Base-by-base conservation (phyloP, 2,888 invertebrate genomes). In the Drosophila histrio region DNA sequence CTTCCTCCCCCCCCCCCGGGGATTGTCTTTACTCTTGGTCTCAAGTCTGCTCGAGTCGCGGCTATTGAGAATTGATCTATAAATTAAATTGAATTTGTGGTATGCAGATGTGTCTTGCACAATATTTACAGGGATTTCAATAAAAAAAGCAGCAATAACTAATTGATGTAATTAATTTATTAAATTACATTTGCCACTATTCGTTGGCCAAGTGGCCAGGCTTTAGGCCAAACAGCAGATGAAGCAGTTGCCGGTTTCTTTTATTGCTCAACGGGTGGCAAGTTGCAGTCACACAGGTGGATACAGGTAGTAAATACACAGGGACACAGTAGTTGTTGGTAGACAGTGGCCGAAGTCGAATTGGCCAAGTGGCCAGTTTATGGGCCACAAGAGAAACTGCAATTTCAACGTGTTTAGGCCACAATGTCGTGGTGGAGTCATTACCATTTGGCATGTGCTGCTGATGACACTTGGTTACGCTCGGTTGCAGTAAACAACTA, bases 131-230 rank as follows among this genome's bases (percentile, higher is more conserved):
- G 49, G 56, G 60, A 62, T 67, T 87, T 72, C 78, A 76, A 78
- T 84, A 62, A 73, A 83, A 77, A 69, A 70, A n/a, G n/a, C n/a
- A n/a, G 69, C 64, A 54, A 39, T 58, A 73, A 68, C 72, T 80
- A 84, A 87, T 87, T 87, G 87, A 59, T 53, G 79, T 66, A 77
- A 84, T 87, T 84, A 77, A 83, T 83, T 83, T 78, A 78, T 76
- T 77, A 73, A 84, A 84, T 78, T 78, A 72, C 78, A 72, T 57
- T 82, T 66, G 71, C 72, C 63, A 72, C 65, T 22, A 47, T 28
- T 54, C 59, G 41, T 41, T 46, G 26, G 28, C 39, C 47, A 65
- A 53, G 28, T 26, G 21, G 34, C n/a, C 17, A 9, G 36, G 15
- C 47, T 15, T 62, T 57, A 11, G 28, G 52, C 50, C 49, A 49